phyloP scores from a whole-genome alignment of 2,797 vertebrate genomes.

The Clarias laeviceps region DNA sequence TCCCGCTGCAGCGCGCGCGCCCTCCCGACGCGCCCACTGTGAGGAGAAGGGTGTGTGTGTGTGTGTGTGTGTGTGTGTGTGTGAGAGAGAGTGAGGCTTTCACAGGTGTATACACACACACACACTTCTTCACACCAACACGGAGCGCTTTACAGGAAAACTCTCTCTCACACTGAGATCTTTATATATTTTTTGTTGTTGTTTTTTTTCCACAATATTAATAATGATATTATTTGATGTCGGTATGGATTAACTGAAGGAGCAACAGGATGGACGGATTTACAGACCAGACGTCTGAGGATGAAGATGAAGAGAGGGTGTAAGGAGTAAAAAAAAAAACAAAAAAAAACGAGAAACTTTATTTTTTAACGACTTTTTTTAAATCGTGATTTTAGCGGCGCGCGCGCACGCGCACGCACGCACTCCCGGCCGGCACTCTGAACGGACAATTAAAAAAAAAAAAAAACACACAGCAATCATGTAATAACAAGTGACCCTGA shows the following conservation, averaged over 20 bases:
- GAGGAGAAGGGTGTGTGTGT: background rate
- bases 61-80: no score
- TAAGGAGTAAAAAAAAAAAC: no score
- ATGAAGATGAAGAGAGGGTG: background rate
- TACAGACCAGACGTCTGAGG: background rate
- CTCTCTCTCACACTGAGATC: background rate
- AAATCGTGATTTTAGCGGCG: background rate
- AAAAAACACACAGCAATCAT: background rate
- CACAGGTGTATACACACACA: background rate
- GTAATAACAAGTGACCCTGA: background rate
- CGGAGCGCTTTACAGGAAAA: background rate
- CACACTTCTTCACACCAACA: background rate
- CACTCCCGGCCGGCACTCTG: background rate
- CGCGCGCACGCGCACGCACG: background rate
- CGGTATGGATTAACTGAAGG: background rate
- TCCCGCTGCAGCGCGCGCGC: constrained; percentile 77
- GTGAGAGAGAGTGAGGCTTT: no score
- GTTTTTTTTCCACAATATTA: background rate
- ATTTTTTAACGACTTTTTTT: background rate
- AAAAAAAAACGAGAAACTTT: background rate
- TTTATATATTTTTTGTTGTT: background rate
- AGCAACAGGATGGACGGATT: background rate
- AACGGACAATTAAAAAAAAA: background rate
- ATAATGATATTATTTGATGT: background rate
- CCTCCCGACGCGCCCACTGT: constrained; percentile 77